Evolutionary conservation across 1,140 invertebrate species (phyloP).

Genomic region (Leptopilina boulardi): DNA sequence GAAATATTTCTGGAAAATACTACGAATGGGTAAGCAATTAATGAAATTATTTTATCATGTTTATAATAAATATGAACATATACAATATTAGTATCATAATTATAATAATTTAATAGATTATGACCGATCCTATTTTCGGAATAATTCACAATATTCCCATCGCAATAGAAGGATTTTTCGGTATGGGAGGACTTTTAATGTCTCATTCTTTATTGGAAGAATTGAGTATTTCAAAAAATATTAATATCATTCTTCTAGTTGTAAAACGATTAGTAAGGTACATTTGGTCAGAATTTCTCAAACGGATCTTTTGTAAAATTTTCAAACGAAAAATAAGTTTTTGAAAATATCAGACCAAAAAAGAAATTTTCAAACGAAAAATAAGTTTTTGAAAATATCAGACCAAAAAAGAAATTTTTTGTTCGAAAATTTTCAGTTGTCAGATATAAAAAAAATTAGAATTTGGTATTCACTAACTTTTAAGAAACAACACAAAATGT

Average conservation of each 20-base stretch:
- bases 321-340: too few relatives aligned
- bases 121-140: not conserved
- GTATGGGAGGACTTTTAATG: not conserved
- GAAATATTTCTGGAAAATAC: conserved; percentile 49
- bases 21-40: conserved; percentile 51
- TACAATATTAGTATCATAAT: too few relatives aligned
- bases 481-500: too few relatives aligned
- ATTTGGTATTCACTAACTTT: too few relatives aligned
- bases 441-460: too few relatives aligned
- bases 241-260: not conserved
- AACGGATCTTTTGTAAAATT: too few relatives aligned
- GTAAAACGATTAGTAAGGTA: not conserved
- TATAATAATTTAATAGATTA: not conserved
- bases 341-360: too few relatives aligned
- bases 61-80: not conserved
- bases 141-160: not conserved
- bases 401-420: too few relatives aligned
- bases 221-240: not conserved
- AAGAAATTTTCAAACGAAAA: too few relatives aligned
- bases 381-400: too few relatives aligned
- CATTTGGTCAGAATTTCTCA: too few relatives aligned
- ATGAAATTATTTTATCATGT: not conserved
- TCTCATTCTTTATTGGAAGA: not conserved
- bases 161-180: not conserved
- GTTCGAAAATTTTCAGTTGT: too few relatives aligned